Base-by-base conservation (phyloP, 2,888 invertebrate genomes). In the Pyrrhopygopsis socrates region DNA sequence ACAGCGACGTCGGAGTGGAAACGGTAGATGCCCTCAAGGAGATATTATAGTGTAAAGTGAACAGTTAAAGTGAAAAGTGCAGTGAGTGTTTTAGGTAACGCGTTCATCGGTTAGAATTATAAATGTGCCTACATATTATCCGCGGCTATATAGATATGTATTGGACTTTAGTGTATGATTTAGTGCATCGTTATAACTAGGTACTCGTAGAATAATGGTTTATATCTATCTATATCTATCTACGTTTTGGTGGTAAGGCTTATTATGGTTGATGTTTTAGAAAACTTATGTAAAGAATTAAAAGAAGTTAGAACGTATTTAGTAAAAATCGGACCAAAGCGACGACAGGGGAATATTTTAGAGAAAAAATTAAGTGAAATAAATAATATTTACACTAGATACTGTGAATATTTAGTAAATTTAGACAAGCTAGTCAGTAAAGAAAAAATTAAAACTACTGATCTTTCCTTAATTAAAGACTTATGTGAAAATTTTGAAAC, bases 271-370 rank as follows among this genome's bases (percentile, higher is more conserved):
- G 9, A n/a, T 65, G 29, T 30, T 2, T 65, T 65, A 65, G 29
- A 65, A 29, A 13, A 65, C 15, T 65, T 65, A 65, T 65, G 22
- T 67, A 34, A 67, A 38, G 67, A 67, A 38, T 68, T 68, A 68
- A 41, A 68, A 22, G 38, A 68, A 68, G 8, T 68, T 15, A 38
- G 38, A 67, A 34, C 38, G 34, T 67, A 67, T 67, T 67, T 67
- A 67, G 22, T 67, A 5, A 67, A 67, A 38, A 67, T 67, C 38
- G 38, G 67, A 9, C 18, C 67, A 67, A 67, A n/a, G 30, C n/a
- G 67, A 67, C 38, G 67, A 18, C 67, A 67, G n/a, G 67, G 67
- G 38, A 3, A 67, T 22, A 18, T 67, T 13, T 2, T 67, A 38
- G n/a, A 67, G 34, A 67, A 38, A 38, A 38, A 67, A 38, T 13